Conservation (phyloP, 2,113 vertebrate genomes). For the Eublepharis macularius region DNA sequence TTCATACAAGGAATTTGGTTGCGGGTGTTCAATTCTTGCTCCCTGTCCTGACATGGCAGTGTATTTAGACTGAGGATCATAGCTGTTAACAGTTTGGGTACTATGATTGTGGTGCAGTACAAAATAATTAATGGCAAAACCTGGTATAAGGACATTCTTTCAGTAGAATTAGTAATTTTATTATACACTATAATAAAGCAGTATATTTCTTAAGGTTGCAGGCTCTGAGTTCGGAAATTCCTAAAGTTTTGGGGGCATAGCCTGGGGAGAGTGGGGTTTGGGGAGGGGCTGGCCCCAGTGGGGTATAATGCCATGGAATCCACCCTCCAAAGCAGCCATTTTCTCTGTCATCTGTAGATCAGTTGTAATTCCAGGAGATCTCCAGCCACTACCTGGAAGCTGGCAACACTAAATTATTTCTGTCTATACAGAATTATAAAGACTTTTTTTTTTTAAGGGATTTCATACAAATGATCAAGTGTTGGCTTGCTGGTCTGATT, state of each 20-base stretch:
- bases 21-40: background rate
- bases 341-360: no score
- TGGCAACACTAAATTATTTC: no score
- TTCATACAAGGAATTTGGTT: background rate
- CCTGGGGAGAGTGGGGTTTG: no score
- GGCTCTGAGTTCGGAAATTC: no score
- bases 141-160: background rate
- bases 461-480: conserved; percentile 91
- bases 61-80: background rate
- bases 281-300: no score
- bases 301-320: no score
- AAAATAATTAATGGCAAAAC: background rate
- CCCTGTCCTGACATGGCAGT: background rate
- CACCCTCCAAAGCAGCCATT: no score
- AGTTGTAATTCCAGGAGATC: no score
- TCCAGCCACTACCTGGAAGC: no score
- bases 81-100: background rate
- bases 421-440: background rate
- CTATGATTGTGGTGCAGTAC: background rate
- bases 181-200: background rate
- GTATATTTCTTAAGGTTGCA: no score
- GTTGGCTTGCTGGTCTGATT: conserved; percentile 97
- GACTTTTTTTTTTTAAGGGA: conserved; percentile 71
- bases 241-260: no score
- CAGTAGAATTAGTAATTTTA: background rate